These are phyloP conservation scores for Zelleria hepariella DNA, from an alignment of 2,888 invertebrate species.

Conservation along the genomic window DNA sequence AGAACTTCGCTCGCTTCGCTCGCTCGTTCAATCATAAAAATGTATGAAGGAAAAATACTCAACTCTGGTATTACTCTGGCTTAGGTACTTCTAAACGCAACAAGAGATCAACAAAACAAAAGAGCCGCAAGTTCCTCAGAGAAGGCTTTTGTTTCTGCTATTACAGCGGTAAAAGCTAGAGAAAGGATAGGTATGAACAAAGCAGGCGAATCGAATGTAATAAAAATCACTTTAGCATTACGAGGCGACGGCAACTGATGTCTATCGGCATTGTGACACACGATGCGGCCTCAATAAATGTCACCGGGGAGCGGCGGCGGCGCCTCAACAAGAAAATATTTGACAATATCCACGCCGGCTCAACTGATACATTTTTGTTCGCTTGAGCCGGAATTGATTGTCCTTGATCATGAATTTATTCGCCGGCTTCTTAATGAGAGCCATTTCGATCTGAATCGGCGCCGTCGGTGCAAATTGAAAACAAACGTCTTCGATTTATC, in stretches of 20 bases:
- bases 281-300: constrained; percentile 59
- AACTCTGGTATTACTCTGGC: background rate
- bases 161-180: constrained; percentile 26
- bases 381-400: constrained; percentile 35
- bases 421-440: background rate
- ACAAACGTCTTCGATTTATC: background rate
- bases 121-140: background rate
- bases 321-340: background rate
- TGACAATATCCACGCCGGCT: background rate
- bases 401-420: constrained; percentile 9
- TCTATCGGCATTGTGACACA: constrained; percentile 64
- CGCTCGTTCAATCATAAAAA: no score
- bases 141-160: background rate
- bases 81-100: background rate
- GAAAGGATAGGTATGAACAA: constrained; percentile 55
- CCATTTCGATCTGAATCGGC: background rate
- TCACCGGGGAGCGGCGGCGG: constrained; percentile 46
- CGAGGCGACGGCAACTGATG: constrained; percentile 63
- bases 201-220: constrained; percentile 68
- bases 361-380: background rate
- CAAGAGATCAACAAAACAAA: background rate
- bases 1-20: no score
- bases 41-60: background rate
- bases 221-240: constrained; percentile 69
- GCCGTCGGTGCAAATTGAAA: background rate